Evolutionary conservation across 2,113 vertebrate genomes (phyloP), one percentile per base, ranked within the genome.

Genomic region (Gavia stellata): DNA sequence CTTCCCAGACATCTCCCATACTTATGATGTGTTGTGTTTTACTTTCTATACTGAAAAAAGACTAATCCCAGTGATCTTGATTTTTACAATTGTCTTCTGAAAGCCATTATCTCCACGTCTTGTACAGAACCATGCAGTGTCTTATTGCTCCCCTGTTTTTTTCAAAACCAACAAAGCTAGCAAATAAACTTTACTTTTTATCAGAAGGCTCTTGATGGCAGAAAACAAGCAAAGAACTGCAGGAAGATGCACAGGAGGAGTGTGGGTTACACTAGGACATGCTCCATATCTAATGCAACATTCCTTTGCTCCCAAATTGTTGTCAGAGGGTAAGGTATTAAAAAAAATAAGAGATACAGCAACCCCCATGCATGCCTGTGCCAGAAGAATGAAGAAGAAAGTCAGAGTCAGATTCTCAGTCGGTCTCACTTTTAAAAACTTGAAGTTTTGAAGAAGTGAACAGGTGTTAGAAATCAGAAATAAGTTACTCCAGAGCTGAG

Each of bases 241-340:
- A 67, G 68, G 13, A 84, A 74, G 47, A 78, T 20, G 31, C 13
- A 74, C 10, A 71, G 45, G 33, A 71, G 62, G n/a, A 81, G 9
- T 2, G 3, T 62, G 23, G 29, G 55, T 55, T 92, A 74, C 21
- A 34, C 18, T 12, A 34, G 12, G 31, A 9, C 23, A 52, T 7
- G 34, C 8, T 70, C 28, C 0, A 0, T 81, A 59, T 34, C 45
- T 44, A 67, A 67, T 14, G 24, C 33, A 62, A n/a, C 10, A 42
- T 34, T 50, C 14, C 28, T 80, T 65, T 74, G 21, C 3, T 86
- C 15, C 34, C 34, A 40, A 52, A 49, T 9, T 31, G 8, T 17
- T 67, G 31, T 61, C 53, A 82, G 61, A 63, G 23, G 19, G 15
- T 36, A 26, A n/a, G n/a, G n/a, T n/a, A n/a, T n/a, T n/a, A 21